Evolutionary conservation across 2,797 vertebrate genomes (phyloP).

Genomic region (Chelon labrosus): DNA sequence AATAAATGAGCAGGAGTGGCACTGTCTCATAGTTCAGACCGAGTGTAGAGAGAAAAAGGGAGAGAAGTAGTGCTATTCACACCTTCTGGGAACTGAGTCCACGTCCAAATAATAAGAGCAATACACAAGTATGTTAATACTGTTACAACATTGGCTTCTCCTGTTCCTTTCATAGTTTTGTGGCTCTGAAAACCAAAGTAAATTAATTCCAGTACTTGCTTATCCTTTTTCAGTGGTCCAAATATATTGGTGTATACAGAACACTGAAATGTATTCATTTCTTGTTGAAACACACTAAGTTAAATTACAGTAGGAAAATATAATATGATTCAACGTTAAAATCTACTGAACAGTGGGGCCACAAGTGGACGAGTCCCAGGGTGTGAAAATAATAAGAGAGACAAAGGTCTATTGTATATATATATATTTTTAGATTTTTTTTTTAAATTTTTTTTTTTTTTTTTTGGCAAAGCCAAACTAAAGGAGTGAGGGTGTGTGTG

Average conservation of each 20-base stretch:
- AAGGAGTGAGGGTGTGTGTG: slow-evolving; percentile 67
- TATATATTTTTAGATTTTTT: not conserved
- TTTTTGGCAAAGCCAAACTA: slow-evolving; percentile 59
- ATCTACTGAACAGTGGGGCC: slow-evolving; percentile 18
- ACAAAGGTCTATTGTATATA: not conserved
- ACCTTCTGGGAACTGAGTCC: slow-evolving; percentile 49
- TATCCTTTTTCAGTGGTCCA: slow-evolving; percentile 17
- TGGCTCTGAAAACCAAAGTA: slow-evolving; percentile 23
- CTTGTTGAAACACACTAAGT: slow-evolving; percentile 30
- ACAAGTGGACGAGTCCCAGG: slow-evolving; percentile 47
- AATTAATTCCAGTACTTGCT: slow-evolving; percentile 22
- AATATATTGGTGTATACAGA: slow-evolving; percentile 42
- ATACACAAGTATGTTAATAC: slow-evolving; percentile 13
- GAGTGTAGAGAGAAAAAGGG: slow-evolving; percentile 8
- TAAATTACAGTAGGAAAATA: slow-evolving; percentile 38
- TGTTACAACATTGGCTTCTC: slow-evolving; percentile 35
- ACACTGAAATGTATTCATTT: slow-evolving; percentile 13
- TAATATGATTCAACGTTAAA: slow-evolving; percentile 25
- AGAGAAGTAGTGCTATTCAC: slow-evolving; percentile 43
- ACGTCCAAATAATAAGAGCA: slow-evolving; percentile 35
- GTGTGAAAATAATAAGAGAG: slow-evolving; percentile 44
- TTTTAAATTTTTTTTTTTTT: slow-evolving; percentile 11
- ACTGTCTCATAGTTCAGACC: slow-evolving; percentile 8
- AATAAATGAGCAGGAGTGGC: slow-evolving; percentile 35
- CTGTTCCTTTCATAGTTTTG: not conserved